These are phyloP conservation scores for Cryptotermes secundus DNA, from an alignment of 1,140 invertebrate species.

Conservation along the genomic window DNA sequence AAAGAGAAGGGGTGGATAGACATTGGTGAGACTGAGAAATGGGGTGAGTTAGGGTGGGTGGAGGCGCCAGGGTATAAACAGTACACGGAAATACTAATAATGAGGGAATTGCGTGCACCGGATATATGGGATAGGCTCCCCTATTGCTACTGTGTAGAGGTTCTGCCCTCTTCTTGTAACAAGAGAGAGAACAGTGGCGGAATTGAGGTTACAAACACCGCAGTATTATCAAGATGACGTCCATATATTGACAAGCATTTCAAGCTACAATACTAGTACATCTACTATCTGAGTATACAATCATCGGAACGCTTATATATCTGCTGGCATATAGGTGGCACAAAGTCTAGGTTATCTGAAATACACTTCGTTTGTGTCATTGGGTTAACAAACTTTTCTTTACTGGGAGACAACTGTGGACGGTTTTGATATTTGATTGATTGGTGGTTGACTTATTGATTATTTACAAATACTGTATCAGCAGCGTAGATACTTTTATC, in stretches of 20 bases:
- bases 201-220: slow-evolving; percentile 7
- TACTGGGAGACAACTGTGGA: not conserved
- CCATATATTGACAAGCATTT: slow-evolving; percentile 3
- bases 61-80: not conserved
- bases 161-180: not conserved
- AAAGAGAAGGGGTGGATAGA: not conserved
- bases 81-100: slow-evolving; percentile 4
- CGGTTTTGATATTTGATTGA: not conserved
- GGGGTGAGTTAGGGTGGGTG: not conserved
- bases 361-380: not conserved
- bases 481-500: not conserved
- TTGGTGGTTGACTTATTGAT: slow-evolving; percentile 7
- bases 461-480: not conserved
- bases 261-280: not conserved
- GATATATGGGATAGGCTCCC: not conserved
- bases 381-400: not conserved
- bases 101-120: not conserved
- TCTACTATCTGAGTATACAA: not conserved
- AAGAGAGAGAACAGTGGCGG: not conserved
- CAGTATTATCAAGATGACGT: slow-evolving; percentile 14
- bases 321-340: not conserved
- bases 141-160: slow-evolving; percentile 5
- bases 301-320: not conserved
- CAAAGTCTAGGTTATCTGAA: not conserved
- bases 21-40: not conserved